Conservation (phyloP, 2,113 vertebrate genomes). For the Cyanoderma ruficeps region DNA sequence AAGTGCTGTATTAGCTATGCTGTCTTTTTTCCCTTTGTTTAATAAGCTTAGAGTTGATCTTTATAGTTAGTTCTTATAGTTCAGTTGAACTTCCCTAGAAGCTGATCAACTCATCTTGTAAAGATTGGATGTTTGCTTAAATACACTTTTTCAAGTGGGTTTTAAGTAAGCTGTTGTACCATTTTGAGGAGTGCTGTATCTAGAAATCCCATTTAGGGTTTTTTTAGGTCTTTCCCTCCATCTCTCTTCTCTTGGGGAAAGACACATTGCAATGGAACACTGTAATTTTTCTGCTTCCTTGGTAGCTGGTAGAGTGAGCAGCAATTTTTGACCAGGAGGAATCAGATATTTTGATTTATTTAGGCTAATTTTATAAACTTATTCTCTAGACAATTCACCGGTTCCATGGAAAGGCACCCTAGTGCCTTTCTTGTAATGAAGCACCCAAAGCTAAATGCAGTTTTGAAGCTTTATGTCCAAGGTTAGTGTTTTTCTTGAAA, state of each 20-base stretch:
- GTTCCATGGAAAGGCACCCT: rapidly evolving
- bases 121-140: not conserved
- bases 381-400: not conserved
- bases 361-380: not conserved
- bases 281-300: not conserved
- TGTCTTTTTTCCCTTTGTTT: not conserved
- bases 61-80: not conserved
- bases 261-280: not conserved
- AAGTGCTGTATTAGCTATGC: not conserved
- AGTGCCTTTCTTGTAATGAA: too few relatives aligned
- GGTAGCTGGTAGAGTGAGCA: rapidly evolving
- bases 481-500: not conserved
- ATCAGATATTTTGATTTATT: not conserved
- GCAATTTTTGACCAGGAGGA: not conserved
- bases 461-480: not conserved
- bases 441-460: not conserved
- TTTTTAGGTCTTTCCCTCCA: not conserved
- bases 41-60: not conserved
- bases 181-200: not conserved
- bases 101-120: not conserved
- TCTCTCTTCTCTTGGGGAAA: not conserved
- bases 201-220: not conserved
- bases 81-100: not conserved
- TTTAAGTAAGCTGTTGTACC: not conserved
- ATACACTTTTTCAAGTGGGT: not conserved